phyloP scores from a whole-genome alignment of 2,888 invertebrate species.

The Coenonympha glycerion region DNA sequence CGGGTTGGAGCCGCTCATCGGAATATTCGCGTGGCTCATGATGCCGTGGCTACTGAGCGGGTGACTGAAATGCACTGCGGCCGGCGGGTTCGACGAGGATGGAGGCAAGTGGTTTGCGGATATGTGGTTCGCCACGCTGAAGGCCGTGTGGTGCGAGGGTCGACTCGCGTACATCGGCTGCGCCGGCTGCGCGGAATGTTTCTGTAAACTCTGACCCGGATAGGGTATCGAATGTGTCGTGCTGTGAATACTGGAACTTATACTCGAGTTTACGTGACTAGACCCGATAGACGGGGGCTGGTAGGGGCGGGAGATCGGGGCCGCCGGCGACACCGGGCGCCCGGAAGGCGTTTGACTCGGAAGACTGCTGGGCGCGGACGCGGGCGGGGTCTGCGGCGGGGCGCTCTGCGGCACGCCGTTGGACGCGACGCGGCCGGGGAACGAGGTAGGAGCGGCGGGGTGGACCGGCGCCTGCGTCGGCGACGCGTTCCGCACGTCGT shows the following conservation, averaged over 20 bases:
- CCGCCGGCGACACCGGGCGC: constrained; percentile 55
- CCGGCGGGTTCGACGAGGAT: constrained; percentile 53
- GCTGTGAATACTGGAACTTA: constrained; percentile 65
- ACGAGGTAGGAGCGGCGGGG: constrained; percentile 63
- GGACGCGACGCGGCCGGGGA: constrained; percentile 46
- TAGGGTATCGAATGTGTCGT: constrained; percentile 64
- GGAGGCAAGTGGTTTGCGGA: constrained; percentile 76
- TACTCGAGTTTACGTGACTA: constrained; percentile 71
- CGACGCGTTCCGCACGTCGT: constrained; percentile 50
- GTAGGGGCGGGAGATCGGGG: constrained; percentile 58
- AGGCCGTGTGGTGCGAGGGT: constrained; percentile 62
- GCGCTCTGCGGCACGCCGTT: constrained; percentile 46
- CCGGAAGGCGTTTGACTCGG: constrained; percentile 59
- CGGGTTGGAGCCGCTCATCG: constrained; percentile 46
- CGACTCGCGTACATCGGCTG: constrained; percentile 58
- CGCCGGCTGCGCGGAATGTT: constrained; percentile 71
- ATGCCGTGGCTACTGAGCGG: constrained; percentile 60
- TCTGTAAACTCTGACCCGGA: constrained; percentile 67
- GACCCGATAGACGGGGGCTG: constrained; percentile 66
- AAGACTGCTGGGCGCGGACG: constrained; percentile 59
- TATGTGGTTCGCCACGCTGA: constrained; percentile 61
- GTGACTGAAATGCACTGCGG: constrained; percentile 60
- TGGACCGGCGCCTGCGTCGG: constrained; percentile 37
- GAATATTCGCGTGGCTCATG: constrained; percentile 51
- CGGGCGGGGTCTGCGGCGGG: constrained; percentile 49